A percentile compares a stretch with the other conserved stretches of the same genome.
These are phyloP conservation scores for Apodemia duryi DNA, from an alignment of 2,888 invertebrate genomes.

Conservation along the genomic window DNA sequence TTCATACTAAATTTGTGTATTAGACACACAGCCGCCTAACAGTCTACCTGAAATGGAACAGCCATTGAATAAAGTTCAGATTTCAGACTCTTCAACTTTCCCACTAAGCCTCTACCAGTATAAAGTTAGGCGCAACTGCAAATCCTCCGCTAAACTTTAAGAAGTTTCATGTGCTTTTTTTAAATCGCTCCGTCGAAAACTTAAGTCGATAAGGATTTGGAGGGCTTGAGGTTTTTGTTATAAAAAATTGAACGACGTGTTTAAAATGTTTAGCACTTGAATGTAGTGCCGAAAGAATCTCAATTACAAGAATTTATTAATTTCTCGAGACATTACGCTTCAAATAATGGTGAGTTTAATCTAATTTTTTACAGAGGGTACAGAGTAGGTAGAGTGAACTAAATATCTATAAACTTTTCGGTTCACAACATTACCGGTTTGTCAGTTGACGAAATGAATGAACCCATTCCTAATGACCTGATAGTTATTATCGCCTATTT, in stretches of 20 bases:
- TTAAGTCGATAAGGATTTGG: constrained; percentile 28
- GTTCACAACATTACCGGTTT: too few relatives aligned
- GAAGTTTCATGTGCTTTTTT: constrained; percentile 57
- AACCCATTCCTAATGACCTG: too few relatives aligned
- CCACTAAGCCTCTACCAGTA: constrained; percentile 49
- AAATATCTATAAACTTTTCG: too few relatives aligned
- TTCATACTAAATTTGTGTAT: constrained; percentile 18
- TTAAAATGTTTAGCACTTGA: not conserved
- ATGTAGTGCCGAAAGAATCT: not conserved
- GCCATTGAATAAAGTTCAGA: constrained; percentile 53
- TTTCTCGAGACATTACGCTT: too few relatives aligned
- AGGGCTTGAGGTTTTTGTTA: constrained; percentile 21
- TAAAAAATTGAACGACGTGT: constrained; percentile 11
- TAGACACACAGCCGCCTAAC: constrained; percentile 37
- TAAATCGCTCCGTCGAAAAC: constrained; percentile 43
- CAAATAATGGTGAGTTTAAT: too few relatives aligned
- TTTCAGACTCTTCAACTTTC: constrained; percentile 40
- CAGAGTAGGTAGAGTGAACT: too few relatives aligned
- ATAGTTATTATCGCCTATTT: too few relatives aligned
- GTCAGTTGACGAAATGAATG: too few relatives aligned
- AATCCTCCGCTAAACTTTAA: constrained; percentile 48
- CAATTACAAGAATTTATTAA: not conserved
- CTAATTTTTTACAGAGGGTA: too few relatives aligned
- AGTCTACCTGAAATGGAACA: constrained; percentile 39
- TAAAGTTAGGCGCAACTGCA: constrained; percentile 41